Conservation (phyloP, 2,888 invertebrate genomes). For the Drosophila algonquin region DNA sequence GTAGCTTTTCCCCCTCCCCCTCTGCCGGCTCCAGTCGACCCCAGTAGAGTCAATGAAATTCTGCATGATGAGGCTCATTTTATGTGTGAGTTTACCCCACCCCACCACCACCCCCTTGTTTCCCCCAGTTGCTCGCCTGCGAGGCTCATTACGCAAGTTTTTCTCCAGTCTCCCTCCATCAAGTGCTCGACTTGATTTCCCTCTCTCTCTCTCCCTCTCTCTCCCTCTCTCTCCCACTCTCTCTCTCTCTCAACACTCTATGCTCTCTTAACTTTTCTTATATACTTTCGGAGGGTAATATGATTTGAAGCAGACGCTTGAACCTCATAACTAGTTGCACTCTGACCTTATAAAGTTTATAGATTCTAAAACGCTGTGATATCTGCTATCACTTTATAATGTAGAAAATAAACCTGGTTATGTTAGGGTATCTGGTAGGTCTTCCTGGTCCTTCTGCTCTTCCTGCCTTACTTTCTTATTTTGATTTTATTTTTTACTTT, state of each 20-base stretch:
- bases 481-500: constrained; percentile 62
- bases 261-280: neutral
- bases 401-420: neutral
- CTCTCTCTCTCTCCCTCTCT: constrained; percentile 1
- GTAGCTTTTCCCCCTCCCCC: constrained; percentile 11
- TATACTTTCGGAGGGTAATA: neutral
- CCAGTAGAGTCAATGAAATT: constrained; percentile 56
- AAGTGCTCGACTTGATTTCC: constrained; percentile 32
- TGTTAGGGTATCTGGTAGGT: neutral
- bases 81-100: constrained; percentile 38
- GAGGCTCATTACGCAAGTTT: constrained; percentile 71
- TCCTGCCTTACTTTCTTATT: constrained; percentile 1
- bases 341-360: neutral
- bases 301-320: neutral
- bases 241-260: neutral
- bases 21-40: neutral
- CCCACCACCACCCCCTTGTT: neutral
- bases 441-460: neutral
- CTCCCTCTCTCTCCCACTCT: neutral
- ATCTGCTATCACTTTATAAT: neutral
- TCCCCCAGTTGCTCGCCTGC: constrained; percentile 17
- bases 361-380: too few species aligned
- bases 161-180: constrained; percentile 43
- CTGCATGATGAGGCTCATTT: constrained; percentile 62
- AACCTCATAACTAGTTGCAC: neutral